Base-by-base conservation (phyloP, 1,140 invertebrate genomes). In the Melanaphis sacchari region DNA sequence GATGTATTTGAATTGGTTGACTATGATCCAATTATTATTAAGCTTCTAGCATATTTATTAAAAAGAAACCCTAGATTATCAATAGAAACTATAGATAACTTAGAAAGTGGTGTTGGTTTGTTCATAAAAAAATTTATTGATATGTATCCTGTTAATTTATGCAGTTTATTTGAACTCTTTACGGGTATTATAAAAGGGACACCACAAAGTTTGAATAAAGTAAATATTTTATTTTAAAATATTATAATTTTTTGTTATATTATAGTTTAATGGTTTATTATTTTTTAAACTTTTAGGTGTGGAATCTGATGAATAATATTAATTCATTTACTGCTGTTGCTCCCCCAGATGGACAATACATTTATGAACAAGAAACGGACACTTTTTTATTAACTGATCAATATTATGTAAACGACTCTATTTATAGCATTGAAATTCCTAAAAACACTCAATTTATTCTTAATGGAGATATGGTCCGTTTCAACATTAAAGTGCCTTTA, bases 101-200 rank as follows among this genome's bases (percentile, higher is more conserved):
- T 84, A 18, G 46, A 93, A 52, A 84, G 15, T 85, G 91, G 91
- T 31, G 41, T 93, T 54, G 91, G 91, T 54, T 52, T 93, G 5
- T 93, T 93, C 85, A 6, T 93, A 40, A 93, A 93, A 31, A 93
- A 93, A 84, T 93, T 93, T 52, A 85, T 84, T 31, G 91, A 84
- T 8, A 93, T 40, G 26, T 93, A 93, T 93, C 91, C 91, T 52
- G 91, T 93, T 49, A 26, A 93, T 85, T 93, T 93, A 54, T 85
- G 91, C n/a, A 93, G 46, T 40, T 84, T 93, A 52, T 93, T 93
- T 54, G 91, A 93, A 52, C 36, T 93, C 0, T 93, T 93, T 85
- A 84, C 81, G 41, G 91, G 81, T 26, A 93, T 93, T 84, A 85
- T 93, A 49, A 93, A 93, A 93, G 91, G 91, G 85, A 43, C 91